Conservation (phyloP, 2,797 vertebrate genomes). For the Taeniopygia guttata region DNA sequence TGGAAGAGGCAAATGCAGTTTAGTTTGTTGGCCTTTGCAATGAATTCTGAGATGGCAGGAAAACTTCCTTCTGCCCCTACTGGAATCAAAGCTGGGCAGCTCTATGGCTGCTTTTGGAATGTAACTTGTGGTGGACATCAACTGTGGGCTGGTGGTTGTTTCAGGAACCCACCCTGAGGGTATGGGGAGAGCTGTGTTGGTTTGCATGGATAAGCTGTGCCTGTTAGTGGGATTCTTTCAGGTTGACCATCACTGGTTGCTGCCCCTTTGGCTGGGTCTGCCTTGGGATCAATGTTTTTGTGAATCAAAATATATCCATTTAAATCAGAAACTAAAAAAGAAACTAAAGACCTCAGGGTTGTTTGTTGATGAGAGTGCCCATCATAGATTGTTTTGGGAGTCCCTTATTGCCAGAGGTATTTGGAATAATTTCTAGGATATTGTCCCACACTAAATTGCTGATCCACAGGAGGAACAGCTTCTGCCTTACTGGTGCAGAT, state of each 20-base stretch:
- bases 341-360: fast-evolving
- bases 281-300: neutral
- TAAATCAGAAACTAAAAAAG: neutral
- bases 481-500: neutral
- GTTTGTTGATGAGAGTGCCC: neutral
- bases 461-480: neutral
- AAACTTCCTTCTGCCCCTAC: neutral
- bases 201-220: neutral
- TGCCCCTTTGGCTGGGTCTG: neutral
- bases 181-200: neutral
- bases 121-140: neutral
- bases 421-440: neutral
- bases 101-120: neutral
- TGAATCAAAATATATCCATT: neutral
- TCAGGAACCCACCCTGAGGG: neutral
- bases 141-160: neutral
- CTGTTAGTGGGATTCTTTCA: neutral
- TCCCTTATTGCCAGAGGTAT: neutral
- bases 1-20: neutral
- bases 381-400: neutral
- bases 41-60: neutral
- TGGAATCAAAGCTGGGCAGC: neutral
- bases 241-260: fast-evolving
- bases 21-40: neutral
- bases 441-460: neutral